These are phyloP conservation scores for Vulpes lagopus DNA, from an alignment of 2,113 vertebrate species.

Conservation along the genomic window DNA sequence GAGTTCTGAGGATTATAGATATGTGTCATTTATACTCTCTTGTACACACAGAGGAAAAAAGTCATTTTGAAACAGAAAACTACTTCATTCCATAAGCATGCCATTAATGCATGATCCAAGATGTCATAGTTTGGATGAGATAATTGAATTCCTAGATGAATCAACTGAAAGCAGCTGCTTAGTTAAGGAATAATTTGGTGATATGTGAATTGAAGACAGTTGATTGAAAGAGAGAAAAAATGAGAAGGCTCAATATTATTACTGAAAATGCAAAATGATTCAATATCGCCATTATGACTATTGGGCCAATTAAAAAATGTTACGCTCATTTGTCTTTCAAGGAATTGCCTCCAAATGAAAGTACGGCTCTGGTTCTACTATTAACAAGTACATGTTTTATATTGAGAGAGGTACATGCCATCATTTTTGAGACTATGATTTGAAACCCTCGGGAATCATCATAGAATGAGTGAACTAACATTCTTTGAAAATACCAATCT, in stretches of 20 bases:
- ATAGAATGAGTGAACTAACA: slow-evolving; percentile 16
- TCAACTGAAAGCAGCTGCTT: slow-evolving; percentile 65
- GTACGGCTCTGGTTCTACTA: neutral
- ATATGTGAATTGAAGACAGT: slow-evolving; percentile 61
- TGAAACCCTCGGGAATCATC: slow-evolving; percentile 52
- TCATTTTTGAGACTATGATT: slow-evolving; percentile 63
- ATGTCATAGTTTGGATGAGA: slow-evolving; percentile 78
- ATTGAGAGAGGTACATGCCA: neutral
- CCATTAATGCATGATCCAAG: slow-evolving; percentile 76
- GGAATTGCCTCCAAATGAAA: neutral
- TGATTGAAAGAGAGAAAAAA: neutral
- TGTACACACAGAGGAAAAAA: slow-evolving; percentile 35
- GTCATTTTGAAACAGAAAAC: slow-evolving; percentile 78
- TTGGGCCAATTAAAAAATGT: neutral
- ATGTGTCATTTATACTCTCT: slow-evolving; percentile 54
- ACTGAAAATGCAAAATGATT: slow-evolving; percentile 46
- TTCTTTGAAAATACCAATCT: slow-evolving; percentile 49
- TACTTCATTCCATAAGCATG: slow-evolving; percentile 76
- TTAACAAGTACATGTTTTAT: neutral
- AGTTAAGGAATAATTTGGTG: slow-evolving; percentile 68
- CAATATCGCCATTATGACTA: slow-evolving; percentile 4
- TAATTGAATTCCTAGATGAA: slow-evolving; percentile 79
- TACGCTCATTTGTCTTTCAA: slow-evolving; percentile 52
- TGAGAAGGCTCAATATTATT: neutral
- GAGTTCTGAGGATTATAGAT: slow-evolving; percentile 43